These are phyloP conservation scores for Thaumetopoea pityocampa DNA, from an alignment of 1,140 invertebrate species.

Conservation along the genomic window DNA sequence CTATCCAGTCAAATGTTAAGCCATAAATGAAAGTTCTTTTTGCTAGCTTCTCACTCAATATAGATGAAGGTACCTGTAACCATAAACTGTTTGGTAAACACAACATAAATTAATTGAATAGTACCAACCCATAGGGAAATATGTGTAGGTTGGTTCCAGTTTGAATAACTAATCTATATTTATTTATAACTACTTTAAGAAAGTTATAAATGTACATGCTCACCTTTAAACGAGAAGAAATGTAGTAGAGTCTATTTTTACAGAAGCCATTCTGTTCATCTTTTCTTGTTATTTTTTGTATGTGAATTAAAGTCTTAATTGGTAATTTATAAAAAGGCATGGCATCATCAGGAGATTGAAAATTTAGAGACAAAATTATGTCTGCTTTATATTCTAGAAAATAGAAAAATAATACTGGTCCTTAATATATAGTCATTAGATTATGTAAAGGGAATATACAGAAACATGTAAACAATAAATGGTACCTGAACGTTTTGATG, in stretches of 20 bases:
- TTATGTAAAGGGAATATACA: too few relatives aligned
- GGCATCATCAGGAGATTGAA: constrained; percentile 49
- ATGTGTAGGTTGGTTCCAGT: too few relatives aligned
- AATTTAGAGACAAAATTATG: constrained; percentile 52
- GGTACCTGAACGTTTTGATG: too few relatives aligned
- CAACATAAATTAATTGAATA: too few relatives aligned
- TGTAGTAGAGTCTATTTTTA: constrained; percentile 67
- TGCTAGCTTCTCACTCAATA: constrained; percentile 44
- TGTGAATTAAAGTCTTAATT: constrained; percentile 41
- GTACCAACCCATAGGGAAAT: too few relatives aligned
- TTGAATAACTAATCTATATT: too few relatives aligned
- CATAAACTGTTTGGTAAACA: neutral
- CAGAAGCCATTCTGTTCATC: constrained; percentile 47
- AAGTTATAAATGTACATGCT: neutral
- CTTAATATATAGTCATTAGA: too few relatives aligned
- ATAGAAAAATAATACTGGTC: constrained; percentile 22
- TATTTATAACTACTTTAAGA: neutral
- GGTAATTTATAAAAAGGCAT: constrained; percentile 56
- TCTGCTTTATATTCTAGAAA: constrained; percentile 29
- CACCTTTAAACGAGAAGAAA: constrained; percentile 56
- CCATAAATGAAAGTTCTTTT: constrained; percentile 63
- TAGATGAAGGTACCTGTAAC: constrained; percentile 27
- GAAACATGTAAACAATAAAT: too few relatives aligned
- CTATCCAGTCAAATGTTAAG: constrained; percentile 62
- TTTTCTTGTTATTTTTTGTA: constrained; percentile 48